These are phyloP conservation scores for Plutella xylostella DNA, from an alignment of 2,888 invertebrate species.

Conservation along the genomic window DNA sequence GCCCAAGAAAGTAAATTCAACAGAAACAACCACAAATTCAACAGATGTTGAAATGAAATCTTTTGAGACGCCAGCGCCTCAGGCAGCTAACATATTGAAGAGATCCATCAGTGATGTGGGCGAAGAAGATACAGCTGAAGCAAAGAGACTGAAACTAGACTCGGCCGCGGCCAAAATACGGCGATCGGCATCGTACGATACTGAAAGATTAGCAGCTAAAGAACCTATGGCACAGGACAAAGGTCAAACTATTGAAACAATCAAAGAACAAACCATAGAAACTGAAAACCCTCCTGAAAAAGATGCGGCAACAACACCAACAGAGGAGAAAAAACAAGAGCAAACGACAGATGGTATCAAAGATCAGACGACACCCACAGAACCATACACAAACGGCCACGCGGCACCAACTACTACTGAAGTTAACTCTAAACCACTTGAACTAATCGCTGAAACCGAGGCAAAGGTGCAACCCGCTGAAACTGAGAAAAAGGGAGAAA, in stretches of 20 bases:
- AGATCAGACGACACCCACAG: too few species aligned
- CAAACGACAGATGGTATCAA: too few species aligned
- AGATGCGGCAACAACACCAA: conserved; percentile 2
- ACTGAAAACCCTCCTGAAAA: neutral
- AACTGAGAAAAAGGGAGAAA: conserved; percentile 33
- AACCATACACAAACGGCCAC: too few species aligned
- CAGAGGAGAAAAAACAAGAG: too few species aligned
- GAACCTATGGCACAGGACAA: neutral
- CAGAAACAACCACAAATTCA: conserved; percentile 21
- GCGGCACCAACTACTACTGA: conserved; percentile 19
- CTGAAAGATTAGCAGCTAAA: conserved; percentile 37
- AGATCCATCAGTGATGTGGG: conserved; percentile 60
- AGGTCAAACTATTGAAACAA: conserved; percentile 17
- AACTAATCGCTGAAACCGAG: too few species aligned
- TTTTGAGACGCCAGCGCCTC: conserved; percentile 22
- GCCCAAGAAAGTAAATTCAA: conserved; percentile 27
- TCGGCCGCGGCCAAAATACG: conserved; percentile 55
- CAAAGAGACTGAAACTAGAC: conserved; percentile 49
- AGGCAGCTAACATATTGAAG: conserved; percentile 58
- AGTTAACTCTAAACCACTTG: too few species aligned
- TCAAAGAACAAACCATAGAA: conserved; percentile 25
- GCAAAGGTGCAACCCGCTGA: neutral
- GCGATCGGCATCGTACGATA: conserved; percentile 57
- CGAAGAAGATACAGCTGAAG: conserved; percentile 52
- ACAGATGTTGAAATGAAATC: conserved; percentile 25